phyloP scores from a whole-genome alignment of 92 coral and sea anemone genomes.

The Parazoanthus atlanticus region DNA sequence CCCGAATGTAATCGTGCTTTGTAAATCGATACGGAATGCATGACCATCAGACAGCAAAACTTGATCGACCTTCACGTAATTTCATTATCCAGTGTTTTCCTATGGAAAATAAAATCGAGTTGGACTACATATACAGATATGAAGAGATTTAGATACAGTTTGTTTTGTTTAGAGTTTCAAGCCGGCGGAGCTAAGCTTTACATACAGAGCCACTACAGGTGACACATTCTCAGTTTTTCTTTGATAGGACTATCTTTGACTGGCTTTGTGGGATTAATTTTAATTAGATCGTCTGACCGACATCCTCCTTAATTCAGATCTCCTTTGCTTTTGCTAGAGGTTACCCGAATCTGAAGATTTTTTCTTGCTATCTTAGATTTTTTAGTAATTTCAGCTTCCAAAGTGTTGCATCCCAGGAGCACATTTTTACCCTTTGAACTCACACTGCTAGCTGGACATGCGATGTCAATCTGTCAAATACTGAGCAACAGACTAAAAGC shows the following conservation, averaged over 20 bases:
- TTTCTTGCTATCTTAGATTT: not conserved
- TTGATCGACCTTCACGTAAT: not conserved
- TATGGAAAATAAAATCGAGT: not conserved
- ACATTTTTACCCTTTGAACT: slow-evolving; percentile 30
- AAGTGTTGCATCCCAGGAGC: slow-evolving; percentile 15
- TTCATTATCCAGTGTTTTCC: not conserved
- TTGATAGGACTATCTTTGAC: not conserved
- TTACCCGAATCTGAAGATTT: not conserved
- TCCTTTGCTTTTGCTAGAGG: not conserved
- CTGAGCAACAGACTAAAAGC: not conserved
- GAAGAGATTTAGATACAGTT: not conserved
- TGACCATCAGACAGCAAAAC: not conserved
- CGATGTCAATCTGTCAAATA: slow-evolving; percentile 4
- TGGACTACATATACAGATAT: not conserved
- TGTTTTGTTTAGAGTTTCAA: slow-evolving; percentile 5
- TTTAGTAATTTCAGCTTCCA: slow-evolving; percentile 3
- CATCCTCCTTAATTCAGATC: slow-evolving; percentile 2
- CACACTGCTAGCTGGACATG: not conserved
- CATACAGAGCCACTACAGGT: not conserved
- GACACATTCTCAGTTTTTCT: not conserved
- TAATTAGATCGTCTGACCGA: slow-evolving; percentile 18
- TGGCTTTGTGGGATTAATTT: slow-evolving; percentile 8
- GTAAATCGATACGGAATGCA: slow-evolving; percentile 28
- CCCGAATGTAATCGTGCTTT: not conserved
- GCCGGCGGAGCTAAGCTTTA: not conserved